Evolutionary conservation across 1,140 invertebrate genomes (phyloP).

Genomic region (Drosophila eugracilis): DNA sequence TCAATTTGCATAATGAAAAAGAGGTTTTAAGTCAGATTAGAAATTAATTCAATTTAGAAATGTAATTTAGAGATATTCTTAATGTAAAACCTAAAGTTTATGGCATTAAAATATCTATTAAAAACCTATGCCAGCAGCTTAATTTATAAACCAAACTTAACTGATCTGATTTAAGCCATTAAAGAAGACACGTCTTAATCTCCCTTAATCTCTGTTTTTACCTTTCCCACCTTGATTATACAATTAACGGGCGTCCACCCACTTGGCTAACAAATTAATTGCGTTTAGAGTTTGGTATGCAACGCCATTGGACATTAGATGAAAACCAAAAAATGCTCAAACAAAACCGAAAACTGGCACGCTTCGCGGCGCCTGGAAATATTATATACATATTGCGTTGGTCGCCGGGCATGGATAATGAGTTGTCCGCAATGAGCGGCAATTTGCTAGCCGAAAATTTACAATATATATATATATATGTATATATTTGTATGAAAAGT

Average conservation of each 20-base stretch:
- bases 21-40: neutral
- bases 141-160: neutral
- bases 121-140: neutral
- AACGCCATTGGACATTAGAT: constrained; percentile 39
- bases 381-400: constrained; percentile 33
- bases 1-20: neutral
- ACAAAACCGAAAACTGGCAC: constrained; percentile 27
- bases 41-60: neutral
- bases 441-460: constrained; percentile 29
- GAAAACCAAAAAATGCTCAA: constrained; percentile 28
- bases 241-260: constrained; percentile 6
- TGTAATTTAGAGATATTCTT: neutral
- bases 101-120: neutral
- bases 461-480: neutral
- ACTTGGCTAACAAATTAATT: constrained; percentile 59
- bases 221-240: constrained; percentile 10
- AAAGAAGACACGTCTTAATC: neutral
- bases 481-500: constrained; percentile 47
- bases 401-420: constrained; percentile 33
- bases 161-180: neutral
- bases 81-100: neutral
- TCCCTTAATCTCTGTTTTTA: neutral
- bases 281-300: constrained; percentile 67
- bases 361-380: constrained; percentile 33
- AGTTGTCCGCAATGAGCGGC: constrained; percentile 39